Percentiles rank a stretch among this genome's conserved stretches.
phyloP scores from a whole-genome alignment of 1,140 invertebrate species.

The Cecropterus lyciades region DNA sequence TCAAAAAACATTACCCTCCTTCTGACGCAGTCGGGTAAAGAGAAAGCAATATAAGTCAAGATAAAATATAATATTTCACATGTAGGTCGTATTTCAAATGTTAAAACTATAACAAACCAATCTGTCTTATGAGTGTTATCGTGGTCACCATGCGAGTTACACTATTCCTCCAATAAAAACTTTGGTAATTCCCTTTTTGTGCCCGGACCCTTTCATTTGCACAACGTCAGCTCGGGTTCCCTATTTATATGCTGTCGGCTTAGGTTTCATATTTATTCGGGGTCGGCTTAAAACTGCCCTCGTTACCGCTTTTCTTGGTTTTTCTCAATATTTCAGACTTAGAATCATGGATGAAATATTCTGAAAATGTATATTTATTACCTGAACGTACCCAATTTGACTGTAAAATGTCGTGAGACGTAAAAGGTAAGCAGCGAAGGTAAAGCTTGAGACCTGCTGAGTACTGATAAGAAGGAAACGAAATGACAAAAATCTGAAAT shows the following conservation, averaged over 20 bases:
- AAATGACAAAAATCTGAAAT: too few species aligned
- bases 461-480: constrained; percentile 9
- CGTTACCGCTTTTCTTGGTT: constrained; percentile 38
- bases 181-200: constrained; percentile 14
- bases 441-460: not conserved
- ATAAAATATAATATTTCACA: too few species aligned
- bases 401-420: not conserved
- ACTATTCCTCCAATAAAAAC: constrained; percentile 24
- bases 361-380: constrained; percentile 21
- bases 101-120: too few species aligned
- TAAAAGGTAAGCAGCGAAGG: not conserved
- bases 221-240: constrained; percentile 38
- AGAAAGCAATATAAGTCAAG: too few species aligned
- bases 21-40: too few species aligned
- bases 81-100: too few species aligned
- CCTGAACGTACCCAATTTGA: constrained; percentile 14
- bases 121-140: constrained; percentile 13
- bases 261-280: constrained; percentile 45
- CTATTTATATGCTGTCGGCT: constrained; percentile 46
- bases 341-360: constrained; percentile 28
- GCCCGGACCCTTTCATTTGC: constrained; percentile 40
- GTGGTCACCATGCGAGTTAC: not conserved
- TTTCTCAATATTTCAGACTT: constrained; percentile 34
- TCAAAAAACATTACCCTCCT: too few species aligned
- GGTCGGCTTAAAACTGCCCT: constrained; percentile 35